Conservation (phyloP, 2,888 invertebrate genomes). For the Metellina segmentata region DNA sequence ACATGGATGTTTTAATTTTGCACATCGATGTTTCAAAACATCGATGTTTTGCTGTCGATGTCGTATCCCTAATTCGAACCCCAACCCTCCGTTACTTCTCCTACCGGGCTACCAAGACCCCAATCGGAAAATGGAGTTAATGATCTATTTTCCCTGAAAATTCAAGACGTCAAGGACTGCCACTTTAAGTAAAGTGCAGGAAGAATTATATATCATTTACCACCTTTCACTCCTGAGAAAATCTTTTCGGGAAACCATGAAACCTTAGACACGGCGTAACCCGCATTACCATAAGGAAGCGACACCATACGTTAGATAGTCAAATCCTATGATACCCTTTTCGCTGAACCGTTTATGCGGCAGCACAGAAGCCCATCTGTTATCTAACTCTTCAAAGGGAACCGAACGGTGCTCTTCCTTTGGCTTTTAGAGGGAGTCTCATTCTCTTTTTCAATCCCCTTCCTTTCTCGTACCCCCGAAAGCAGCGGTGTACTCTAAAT, state of each 20-base stretch:
- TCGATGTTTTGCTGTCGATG: too few relatives aligned
- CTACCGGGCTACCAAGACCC: too few relatives aligned
- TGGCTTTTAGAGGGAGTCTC: neutral
- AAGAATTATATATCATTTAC: neutral
- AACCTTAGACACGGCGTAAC: neutral
- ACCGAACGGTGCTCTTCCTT: slow-evolving; percentile 39
- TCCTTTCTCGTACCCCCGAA: slow-evolving; percentile 29
- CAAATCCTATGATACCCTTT: slow-evolving; percentile 13
- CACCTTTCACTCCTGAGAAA: too few relatives aligned
- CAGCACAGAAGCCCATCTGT: slow-evolving; percentile 63
- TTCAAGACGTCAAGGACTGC: neutral
- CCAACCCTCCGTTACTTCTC: too few relatives aligned
- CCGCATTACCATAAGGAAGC: neutral
- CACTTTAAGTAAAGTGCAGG: neutral
- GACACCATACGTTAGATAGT: neutral
- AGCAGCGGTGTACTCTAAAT: neutral
- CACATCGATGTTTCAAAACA: too few relatives aligned
- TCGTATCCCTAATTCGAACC: too few relatives aligned
- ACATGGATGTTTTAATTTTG: too few relatives aligned
- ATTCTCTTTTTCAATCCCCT: neutral
- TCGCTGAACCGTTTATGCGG: slow-evolving; percentile 14
- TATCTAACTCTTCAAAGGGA: slow-evolving; percentile 53
- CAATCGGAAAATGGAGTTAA: too few relatives aligned
- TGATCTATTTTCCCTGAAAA: too few relatives aligned
- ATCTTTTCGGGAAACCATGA: neutral